Evolutionary conservation across 2,888 invertebrate genomes (phyloP).

Genomic region (Noctua janthina): DNA sequence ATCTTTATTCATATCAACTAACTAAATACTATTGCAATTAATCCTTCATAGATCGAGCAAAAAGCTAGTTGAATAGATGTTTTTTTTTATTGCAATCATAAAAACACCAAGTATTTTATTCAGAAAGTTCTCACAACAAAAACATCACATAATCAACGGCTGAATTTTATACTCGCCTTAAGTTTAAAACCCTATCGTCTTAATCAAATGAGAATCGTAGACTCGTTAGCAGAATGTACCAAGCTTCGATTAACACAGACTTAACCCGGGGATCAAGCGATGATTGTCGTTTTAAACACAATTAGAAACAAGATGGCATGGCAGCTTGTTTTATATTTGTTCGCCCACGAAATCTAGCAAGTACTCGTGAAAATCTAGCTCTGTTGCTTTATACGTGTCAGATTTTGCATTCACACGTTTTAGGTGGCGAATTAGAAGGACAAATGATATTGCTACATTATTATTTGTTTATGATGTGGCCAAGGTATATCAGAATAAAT

Average conservation of each 20-base stretch:
- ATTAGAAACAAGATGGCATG: conserved; percentile 45
- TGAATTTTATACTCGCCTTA: conserved; percentile 5
- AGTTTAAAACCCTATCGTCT: conserved; percentile 58
- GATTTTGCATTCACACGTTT: conserved; percentile 55
- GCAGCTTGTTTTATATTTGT: conserved; percentile 40
- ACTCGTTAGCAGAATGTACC: conserved; percentile 58
- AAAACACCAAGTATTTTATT: background rate
- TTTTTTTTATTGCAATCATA: background rate
- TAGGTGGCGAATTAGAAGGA: conserved; percentile 40
- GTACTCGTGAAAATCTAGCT: conserved; percentile 51
- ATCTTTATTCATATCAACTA: background rate
- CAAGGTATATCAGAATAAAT: conserved; percentile 52
- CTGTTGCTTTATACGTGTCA: conserved; percentile 44
- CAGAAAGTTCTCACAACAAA: background rate
- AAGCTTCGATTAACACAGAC: conserved; percentile 42
- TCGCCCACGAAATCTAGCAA: conserved; percentile 52
- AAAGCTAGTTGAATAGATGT: background rate
- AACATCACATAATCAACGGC: background rate
- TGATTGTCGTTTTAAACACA: conserved; percentile 37
- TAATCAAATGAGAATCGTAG: conserved; percentile 70
- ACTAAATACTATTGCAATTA: background rate
- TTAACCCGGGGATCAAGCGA: conserved; percentile 49
- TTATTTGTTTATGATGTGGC: conserved; percentile 22
- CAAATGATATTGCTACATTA: conserved; percentile 38
- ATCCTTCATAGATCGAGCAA: background rate